A percentile compares a stretch with the other conserved stretches of the same genome.
Evolutionary conservation across 2,113 vertebrate genomes (phyloP).

Genomic region (Casuarius casuarius): DNA sequence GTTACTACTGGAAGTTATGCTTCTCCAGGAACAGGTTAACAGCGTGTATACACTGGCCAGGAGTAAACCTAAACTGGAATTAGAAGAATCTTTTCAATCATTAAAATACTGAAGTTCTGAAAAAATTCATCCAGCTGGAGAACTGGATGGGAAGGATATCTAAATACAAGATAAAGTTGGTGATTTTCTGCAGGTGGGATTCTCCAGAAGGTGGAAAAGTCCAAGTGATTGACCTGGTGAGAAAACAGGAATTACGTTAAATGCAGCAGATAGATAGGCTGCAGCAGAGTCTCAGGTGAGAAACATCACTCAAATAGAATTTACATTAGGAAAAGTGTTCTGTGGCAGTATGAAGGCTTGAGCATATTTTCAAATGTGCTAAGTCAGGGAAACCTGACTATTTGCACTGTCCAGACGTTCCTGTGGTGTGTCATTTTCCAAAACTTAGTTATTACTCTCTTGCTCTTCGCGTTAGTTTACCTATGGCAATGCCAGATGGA

Average conservation of each 20-base stretch:
- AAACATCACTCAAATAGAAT: background rate
- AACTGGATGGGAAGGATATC: background rate
- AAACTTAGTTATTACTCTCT: background rate
- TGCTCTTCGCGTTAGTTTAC: background rate
- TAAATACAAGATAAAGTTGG: background rate
- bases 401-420: background rate
- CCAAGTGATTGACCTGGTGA: background rate
- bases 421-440: background rate
- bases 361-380: background rate
- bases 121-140: background rate
- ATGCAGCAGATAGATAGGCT: background rate
- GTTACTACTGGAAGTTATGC: background rate
- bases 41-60: background rate
- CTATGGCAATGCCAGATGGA: background rate
- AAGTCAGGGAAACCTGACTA: background rate
- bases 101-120: background rate
- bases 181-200: background rate
- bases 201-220: background rate
- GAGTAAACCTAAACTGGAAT: background rate
- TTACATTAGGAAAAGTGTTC: background rate
- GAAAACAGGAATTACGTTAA: background rate
- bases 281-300: background rate
- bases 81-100: background rate
- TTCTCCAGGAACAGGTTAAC: background rate
- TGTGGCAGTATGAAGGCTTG: background rate